A percentile compares a stretch with the other conserved stretches of the same genome.
These are phyloP conservation scores for Galagoides demidoff DNA, from an alignment of 2,797 vertebrate genomes.

Conservation along the genomic window DNA sequence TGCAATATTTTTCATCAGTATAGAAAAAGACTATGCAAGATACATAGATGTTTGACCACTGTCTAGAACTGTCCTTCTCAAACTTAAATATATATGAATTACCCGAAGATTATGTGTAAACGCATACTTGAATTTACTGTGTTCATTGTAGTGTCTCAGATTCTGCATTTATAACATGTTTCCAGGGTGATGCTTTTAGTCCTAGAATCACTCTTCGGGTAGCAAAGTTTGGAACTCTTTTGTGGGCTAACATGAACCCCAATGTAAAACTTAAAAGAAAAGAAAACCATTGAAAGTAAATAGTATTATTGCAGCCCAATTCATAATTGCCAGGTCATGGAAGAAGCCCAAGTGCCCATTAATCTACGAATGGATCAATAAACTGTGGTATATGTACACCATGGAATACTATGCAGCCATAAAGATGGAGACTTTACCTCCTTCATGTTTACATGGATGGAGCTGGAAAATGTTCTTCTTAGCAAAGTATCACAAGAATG, in stretches of 20 bases:
- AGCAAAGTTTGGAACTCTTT: neutral
- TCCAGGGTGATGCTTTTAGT: neutral
- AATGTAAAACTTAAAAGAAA: constrained; percentile 8
- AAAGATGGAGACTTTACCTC: no score
- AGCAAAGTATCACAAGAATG: no score
- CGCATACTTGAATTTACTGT: neutral
- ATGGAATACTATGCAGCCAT: no score
- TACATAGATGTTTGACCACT: neutral
- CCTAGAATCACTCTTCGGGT: neutral
- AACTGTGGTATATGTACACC: no score
- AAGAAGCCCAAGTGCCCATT: no score
- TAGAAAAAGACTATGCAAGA: neutral
- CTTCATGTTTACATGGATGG: no score
- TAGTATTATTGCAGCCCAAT: neutral
- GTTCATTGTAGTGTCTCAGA: neutral
- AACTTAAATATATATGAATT: neutral
- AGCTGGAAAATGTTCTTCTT: no score
- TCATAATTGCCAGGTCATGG: no score
- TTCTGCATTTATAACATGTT: neutral
- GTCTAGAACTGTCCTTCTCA: neutral
- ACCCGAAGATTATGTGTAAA: neutral
- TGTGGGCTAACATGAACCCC: neutral
- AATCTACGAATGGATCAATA: no score
- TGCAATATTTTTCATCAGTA: neutral
- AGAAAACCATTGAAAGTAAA: neutral